These are phyloP conservation scores for Coluber constrictor DNA, from an alignment of 2,797 vertebrate species.

Conservation along the genomic window DNA sequence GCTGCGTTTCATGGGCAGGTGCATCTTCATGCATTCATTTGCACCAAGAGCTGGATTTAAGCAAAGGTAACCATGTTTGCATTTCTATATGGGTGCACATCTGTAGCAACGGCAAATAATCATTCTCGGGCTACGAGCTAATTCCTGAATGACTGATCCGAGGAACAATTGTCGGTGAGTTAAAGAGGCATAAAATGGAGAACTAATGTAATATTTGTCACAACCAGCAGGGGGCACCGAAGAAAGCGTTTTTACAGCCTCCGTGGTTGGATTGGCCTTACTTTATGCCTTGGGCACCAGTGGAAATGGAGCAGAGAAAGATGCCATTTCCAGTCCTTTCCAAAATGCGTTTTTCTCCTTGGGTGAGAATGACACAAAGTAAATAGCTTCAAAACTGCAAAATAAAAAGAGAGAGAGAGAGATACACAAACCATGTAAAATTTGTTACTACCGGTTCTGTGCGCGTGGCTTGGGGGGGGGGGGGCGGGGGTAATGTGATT, in stretches of 20 bases:
- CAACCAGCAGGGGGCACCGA: constrained; percentile 24
- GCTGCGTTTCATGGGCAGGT: neutral
- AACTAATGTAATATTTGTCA: neutral
- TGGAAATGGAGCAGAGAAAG: constrained; percentile 34
- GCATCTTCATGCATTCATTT: neutral
- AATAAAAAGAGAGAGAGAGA: no score
- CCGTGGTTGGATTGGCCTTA: neutral
- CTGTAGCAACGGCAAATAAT: neutral
- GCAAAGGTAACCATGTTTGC: no score
- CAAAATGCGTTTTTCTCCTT: constrained; percentile 36
- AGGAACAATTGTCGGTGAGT: neutral
- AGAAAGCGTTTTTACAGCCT: neutral
- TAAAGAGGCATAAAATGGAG: neutral
- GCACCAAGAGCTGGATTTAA: neutral
- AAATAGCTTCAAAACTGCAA: constrained; percentile 55
- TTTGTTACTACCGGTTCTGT: no score
- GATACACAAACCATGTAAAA: neutral
- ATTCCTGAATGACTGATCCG: no score
- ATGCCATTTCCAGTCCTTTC: constrained; percentile 47
- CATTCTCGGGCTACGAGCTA: no score
- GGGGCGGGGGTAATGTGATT: no score
- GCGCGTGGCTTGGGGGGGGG: no score
- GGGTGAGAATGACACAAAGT: constrained; percentile 50
- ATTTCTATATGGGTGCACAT: neutral
- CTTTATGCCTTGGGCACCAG: neutral